Evolutionary conservation across 2,888 invertebrate genomes (phyloP).

Genomic region (Palloptera scutellata): DNA sequence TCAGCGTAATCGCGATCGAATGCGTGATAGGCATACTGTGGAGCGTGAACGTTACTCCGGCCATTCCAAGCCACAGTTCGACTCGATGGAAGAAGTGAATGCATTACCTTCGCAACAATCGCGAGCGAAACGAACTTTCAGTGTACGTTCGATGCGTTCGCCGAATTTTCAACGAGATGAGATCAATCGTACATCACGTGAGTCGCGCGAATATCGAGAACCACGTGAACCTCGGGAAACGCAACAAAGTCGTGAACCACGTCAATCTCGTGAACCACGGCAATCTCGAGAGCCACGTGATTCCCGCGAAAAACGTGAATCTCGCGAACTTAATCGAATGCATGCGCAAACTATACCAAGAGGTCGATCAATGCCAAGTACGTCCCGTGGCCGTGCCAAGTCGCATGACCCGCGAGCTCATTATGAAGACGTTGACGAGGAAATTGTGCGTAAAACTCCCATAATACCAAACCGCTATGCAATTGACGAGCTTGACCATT

Average conservation of each 20-base stretch:
- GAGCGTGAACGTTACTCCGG: slow-evolving; percentile 66
- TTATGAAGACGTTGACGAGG: slow-evolving; percentile 57
- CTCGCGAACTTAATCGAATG: slow-evolving; percentile 52
- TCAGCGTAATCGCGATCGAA: slow-evolving; percentile 50
- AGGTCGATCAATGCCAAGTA: slow-evolving; percentile 49
- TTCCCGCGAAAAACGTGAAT: slow-evolving; percentile 34
- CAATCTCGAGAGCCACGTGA: slow-evolving; percentile 1
- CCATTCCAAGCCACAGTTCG: slow-evolving; percentile 53
- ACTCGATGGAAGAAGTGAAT: slow-evolving; percentile 54
- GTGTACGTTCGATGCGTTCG: slow-evolving; percentile 55
- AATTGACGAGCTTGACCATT: slow-evolving; percentile 64
- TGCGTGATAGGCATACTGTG: slow-evolving; percentile 64
- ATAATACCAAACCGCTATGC: slow-evolving; percentile 78
- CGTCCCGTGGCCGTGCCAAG: slow-evolving; percentile 49
- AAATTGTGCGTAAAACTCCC: slow-evolving; percentile 67
- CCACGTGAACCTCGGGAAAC: slow-evolving; percentile 21
- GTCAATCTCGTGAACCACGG: slow-evolving; percentile 42
- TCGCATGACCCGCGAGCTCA: slow-evolving; percentile 61
- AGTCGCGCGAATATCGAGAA: slow-evolving; percentile 38
- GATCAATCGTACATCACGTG: slow-evolving; percentile 24
- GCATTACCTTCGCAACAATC: slow-evolving; percentile 43
- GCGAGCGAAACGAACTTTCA: slow-evolving; percentile 54
- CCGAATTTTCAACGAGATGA: slow-evolving; percentile 44
- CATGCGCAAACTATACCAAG: slow-evolving; percentile 43
- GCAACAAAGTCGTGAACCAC: slow-evolving; percentile 36